Conservation (phyloP, 2,797 vertebrate genomes). For the Triplophysa yarkandensis region DNA sequence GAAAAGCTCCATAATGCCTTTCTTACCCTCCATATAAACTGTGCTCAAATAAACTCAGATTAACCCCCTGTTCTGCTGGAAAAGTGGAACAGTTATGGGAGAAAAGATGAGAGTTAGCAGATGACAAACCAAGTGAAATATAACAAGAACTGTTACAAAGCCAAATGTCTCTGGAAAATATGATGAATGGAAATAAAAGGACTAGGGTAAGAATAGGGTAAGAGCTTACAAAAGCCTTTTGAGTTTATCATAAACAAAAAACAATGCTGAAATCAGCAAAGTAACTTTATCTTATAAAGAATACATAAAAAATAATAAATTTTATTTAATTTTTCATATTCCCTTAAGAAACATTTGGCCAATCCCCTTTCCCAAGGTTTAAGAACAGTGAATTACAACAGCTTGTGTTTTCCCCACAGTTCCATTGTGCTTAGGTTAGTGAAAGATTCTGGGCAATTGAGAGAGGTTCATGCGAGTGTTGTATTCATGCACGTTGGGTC, state of each 20-base stretch:
- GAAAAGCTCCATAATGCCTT: conserved; percentile 67
- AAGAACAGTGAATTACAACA: conserved; percentile 12
- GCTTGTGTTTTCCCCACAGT: conserved; percentile 16
- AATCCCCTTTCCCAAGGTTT: conserved; percentile 18
- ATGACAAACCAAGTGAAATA: conserved; percentile 60
- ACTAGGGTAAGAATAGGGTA: conserved; percentile 22
- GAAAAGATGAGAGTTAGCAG: conserved; percentile 41
- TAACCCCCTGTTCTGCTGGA: conserved; percentile 79
- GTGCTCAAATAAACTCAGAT: conserved; percentile 75
- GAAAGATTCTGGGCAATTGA: conserved; percentile 44
- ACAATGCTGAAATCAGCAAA: not conserved
- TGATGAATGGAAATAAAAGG: conserved; percentile 19
- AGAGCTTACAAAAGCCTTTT: not conserved
- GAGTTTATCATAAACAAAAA: not conserved
- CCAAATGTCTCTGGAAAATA: conserved; percentile 68
- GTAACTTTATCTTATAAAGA: too few relatives aligned
- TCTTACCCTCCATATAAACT: conserved; percentile 77
- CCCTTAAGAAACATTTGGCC: conserved; percentile 30
- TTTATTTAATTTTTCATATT: conserved; percentile 35
- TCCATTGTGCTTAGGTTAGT: conserved; percentile 44
- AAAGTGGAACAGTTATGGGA: conserved; percentile 62
- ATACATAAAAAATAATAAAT: not conserved
- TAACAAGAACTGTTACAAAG: conserved; percentile 67
- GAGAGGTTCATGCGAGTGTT: conserved; percentile 74
- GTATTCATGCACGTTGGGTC: conserved; percentile 59